Evolutionary conservation across 2,113 vertebrate genomes (phyloP).

Genomic region (Datnioides undecimradiatus): DNA sequence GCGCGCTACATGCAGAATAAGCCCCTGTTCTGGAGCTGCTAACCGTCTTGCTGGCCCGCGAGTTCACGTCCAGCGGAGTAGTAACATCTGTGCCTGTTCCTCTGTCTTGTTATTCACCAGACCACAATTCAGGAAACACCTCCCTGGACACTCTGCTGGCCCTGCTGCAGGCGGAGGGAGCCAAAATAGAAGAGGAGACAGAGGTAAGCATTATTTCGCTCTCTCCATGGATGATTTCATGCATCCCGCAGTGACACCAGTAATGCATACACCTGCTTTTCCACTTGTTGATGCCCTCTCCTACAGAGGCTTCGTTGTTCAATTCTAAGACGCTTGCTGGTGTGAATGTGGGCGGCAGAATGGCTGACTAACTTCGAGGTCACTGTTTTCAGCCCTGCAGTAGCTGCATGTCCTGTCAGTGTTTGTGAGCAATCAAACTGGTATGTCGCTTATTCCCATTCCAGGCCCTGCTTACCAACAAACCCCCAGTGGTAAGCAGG

Average conservation of each 20-base stretch:
- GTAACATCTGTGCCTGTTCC: background rate
- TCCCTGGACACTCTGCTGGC: constrained; percentile 95
- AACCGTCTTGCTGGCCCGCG: too few relatives aligned
- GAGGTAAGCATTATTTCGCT: constrained; percentile 86
- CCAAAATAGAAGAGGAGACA: constrained; percentile 97
- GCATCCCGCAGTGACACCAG: background rate
- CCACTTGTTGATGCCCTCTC: background rate
- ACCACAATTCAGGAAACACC: constrained; percentile 89
- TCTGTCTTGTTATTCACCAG: constrained; percentile 77
- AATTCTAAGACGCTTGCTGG: background rate
- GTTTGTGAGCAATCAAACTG: background rate
- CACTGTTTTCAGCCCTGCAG: background rate
- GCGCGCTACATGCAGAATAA: background rate
- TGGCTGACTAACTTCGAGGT: background rate
- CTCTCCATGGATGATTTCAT: constrained; percentile 29
- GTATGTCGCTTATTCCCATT: background rate
- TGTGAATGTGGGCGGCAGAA: background rate
- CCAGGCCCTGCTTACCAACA: background rate
- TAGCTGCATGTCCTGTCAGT: background rate
- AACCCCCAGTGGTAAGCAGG: background rate
- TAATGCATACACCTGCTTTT: constrained; percentile 18
- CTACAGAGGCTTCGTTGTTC: constrained; percentile 19
- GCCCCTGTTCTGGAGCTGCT: too few relatives aligned
- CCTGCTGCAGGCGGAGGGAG: constrained; percentile 94
- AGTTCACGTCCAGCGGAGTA: background rate